Base-by-base conservation (phyloP, 2,113 vertebrate species). In the Tetrax tetrax region DNA sequence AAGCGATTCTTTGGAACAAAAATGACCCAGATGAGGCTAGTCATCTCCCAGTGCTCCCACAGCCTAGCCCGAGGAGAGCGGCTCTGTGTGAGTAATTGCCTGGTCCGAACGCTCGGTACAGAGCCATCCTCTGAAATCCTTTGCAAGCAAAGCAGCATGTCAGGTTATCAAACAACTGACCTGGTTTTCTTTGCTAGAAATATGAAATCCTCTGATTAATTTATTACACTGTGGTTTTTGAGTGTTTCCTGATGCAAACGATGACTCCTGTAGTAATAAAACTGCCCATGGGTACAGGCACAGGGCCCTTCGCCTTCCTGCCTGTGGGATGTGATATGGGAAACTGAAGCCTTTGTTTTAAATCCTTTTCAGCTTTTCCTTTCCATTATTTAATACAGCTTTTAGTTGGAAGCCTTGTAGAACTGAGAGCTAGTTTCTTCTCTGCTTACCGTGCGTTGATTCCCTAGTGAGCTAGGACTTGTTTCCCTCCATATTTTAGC, bases 181-280 rank as follows among this genome's bases (percentile, higher is more conserved):
- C 69, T 91, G 94, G n/a, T 86, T 95, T 89, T 89, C 69, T 64
- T n/a, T 38, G 89, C 83, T 94, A 37, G 85, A 71, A 82, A n/a
- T 45, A 17, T 10, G 48, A 79, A 94, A 57, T 83, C 59, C 41
- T 74, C 61, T 87, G 76, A 86, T 95, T 78, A 83, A 89, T 82
- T 87, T 81, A 74, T 92, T 83, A 19, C 27, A 3, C 35, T 19
- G 48, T 47, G 68, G 11, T 50, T 88, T 84, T 83, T 1, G 81
- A 89, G 63, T 20, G 0, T 89, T 89, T 90, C 17, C 48, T 38
- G 43, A 38, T 83, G 51, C 7, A 56, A 21, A 23, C 12, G 69
- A 68, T 63, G 54, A 2, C 28, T 53, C 41, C 64, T 69, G 33
- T 38, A 50, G 31, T 48, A 64, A 28, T 20, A 31, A 59, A 89